Conservation (phyloP, 2,113 vertebrate species). For the Camelus bactrianus region DNA sequence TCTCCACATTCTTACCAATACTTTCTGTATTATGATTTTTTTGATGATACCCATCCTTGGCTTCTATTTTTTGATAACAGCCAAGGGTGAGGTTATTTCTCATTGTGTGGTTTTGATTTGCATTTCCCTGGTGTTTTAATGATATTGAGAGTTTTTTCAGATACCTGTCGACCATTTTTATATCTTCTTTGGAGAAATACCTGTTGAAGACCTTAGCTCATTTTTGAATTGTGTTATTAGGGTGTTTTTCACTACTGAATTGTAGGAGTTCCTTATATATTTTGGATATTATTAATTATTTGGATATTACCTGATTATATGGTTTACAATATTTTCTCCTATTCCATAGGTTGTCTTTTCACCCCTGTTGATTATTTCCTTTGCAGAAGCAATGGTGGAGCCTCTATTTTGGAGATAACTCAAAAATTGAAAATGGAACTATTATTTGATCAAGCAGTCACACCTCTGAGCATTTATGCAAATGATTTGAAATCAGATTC, state of each 20-base stretch:
- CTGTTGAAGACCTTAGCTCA: not conserved
- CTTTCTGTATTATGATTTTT: not conserved
- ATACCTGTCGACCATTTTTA: not conserved
- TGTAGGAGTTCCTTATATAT: not conserved
- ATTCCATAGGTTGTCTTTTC: not conserved
- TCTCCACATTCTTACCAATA: not conserved
- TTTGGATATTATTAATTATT: not conserved
- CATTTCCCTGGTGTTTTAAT: not conserved
- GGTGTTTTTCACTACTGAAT: not conserved
- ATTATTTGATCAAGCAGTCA: not conserved
- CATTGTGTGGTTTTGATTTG: not conserved
- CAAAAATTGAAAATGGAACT: not conserved
- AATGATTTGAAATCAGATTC: not conserved
- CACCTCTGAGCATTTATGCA: not conserved
- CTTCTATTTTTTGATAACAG: too few species aligned
- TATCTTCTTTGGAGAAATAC: not conserved
- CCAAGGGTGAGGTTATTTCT: not conserved
- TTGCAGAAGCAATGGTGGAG: not conserved
- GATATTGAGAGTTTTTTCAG: not conserved
- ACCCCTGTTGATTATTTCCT: not conserved
- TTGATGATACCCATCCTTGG: not conserved
- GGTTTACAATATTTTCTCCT: not conserved
- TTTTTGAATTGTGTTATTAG: not conserved
- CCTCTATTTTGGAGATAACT: not conserved
- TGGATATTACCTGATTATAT: not conserved